These are phyloP conservation scores for Stigmatopora nigra DNA, from an alignment of 2,113 vertebrate genomes.

Conservation along the genomic window DNA sequence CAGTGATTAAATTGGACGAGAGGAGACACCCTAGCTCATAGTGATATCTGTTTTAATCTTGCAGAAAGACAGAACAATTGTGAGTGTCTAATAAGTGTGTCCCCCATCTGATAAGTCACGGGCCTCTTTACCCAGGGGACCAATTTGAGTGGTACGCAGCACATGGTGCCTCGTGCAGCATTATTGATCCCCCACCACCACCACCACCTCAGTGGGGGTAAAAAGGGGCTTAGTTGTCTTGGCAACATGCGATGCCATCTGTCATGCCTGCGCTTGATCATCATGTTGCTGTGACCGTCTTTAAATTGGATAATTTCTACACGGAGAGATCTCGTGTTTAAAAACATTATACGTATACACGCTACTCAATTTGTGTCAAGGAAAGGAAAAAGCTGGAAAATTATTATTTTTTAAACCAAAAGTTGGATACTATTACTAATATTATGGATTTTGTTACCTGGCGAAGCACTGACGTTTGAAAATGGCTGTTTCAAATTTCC, in stretches of 20 bases:
- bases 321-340: conserved; percentile 20
- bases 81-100: conserved; percentile 61
- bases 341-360: background rate
- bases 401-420: background rate
- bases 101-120: conserved; percentile 63
- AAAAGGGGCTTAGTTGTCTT: conserved; percentile 66
- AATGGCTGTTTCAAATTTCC: no score
- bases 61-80: conserved; percentile 64
- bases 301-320: conserved; percentile 59
- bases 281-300: conserved; percentile 54
- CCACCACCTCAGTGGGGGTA: conserved; percentile 17
- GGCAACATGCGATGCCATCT: conserved; percentile 70
- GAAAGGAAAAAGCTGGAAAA: background rate
- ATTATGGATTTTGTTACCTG: no score
- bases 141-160: conserved; percentile 75
- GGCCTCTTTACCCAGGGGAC: conserved; percentile 70
- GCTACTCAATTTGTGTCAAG: conserved; percentile 17
- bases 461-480: no score
- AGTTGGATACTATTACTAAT: no score
- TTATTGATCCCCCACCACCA: conserved; percentile 37
- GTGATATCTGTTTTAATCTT: conserved; percentile 47
- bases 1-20: conserved; percentile 12
- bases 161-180: conserved; percentile 56
- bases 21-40: conserved; percentile 21
- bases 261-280: conserved; percentile 63